A percentile compares a stretch with the other conserved stretches of the same genome.
Conservation (phyloP, 2,113 vertebrate species). For the Salvelinus alpinus region DNA sequence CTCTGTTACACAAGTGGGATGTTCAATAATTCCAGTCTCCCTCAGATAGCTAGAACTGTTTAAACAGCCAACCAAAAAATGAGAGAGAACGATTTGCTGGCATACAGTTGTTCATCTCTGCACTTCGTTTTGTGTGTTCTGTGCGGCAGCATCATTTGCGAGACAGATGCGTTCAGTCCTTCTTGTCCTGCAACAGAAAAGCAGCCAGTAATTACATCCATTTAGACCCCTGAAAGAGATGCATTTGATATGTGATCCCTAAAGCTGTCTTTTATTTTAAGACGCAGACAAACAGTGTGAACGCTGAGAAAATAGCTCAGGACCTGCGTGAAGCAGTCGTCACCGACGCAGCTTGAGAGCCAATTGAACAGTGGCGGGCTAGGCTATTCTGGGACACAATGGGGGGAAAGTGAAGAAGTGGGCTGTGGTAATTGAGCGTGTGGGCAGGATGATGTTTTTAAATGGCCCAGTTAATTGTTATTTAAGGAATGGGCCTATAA, state of each 20-base stretch:
- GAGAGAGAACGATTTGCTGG: conserved; percentile 33
- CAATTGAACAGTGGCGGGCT: conserved; percentile 36
- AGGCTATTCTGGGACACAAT: conserved; percentile 69
- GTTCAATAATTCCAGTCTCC: conserved; percentile 15
- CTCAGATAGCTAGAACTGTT: conserved; percentile 30
- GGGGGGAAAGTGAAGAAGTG: conserved; percentile 67
- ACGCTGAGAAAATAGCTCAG: conserved; percentile 37
- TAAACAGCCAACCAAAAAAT: conserved; percentile 38
- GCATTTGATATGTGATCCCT: conserved; percentile 55
- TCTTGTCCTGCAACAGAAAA: conserved; percentile 33
- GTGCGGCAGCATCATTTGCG: conserved; percentile 41
- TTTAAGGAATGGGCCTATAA: conserved; percentile 67
- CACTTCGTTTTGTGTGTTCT: conserved; percentile 31
- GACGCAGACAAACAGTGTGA: conserved; percentile 28
- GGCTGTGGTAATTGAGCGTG: conserved; percentile 75
- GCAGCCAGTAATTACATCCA: conserved; percentile 54
- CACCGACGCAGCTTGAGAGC: conserved; percentile 45
- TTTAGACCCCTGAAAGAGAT: conserved; percentile 46
- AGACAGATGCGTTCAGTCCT: conserved; percentile 38
- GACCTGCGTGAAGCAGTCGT: conserved; percentile 42
- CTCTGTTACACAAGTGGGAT: conserved; percentile 4
- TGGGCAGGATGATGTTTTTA: conserved; percentile 72
- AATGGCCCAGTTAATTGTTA: conserved; percentile 77
- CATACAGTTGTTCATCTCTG: conserved; percentile 29
- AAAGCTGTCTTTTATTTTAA: conserved; percentile 50